Base-by-base conservation (phyloP, 2,888 invertebrate species). In the Boloria euphrosyne region DNA sequence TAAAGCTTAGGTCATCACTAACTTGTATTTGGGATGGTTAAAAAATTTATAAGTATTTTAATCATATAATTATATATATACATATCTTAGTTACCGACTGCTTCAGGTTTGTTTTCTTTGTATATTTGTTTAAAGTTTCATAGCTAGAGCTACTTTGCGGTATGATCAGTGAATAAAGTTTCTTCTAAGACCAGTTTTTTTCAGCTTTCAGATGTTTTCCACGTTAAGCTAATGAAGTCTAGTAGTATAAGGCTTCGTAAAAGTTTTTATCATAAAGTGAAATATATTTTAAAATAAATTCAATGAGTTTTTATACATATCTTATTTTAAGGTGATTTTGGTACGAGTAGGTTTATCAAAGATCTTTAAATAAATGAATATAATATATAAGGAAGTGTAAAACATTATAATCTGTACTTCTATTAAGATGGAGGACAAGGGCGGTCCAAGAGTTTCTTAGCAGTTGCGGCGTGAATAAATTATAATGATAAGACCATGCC, bases 401-500 rank as follows among this genome's bases (percentile, higher is more conserved):
- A 59, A 50, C 17, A 47, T 31, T 46, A 58, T 64, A 64, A 65
- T 61, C 50, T 31, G 44, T 55, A 66, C 51, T 59, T 64, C 50
- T 65, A 61, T 65, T 64, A 46, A 61, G 54, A 50, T 47, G n/a
- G 52, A 65, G 52, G 61, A 66, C 66, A 62, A 69, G 66, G 61
- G 51, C 53, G 52, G 58, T 53, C 65, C 49, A 61, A 62, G 65
- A 53, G 74, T 76, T 78, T 75, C 78, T 77, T 77, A 77, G 80
- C 80, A 80, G 83, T 80, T 84, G 77, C 80, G 80, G 81, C 80
- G 80, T 90, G 89, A 90, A 91, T 90, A 90, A 91, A 89, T 90
- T 89, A 90, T 89, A 87, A 88, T 83, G 88, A 88, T 88, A 89
- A 88, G 86, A 82, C 82, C 80, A 79, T 83, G 84, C 83, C 86